Evolutionary conservation across 2,113 vertebrate species (phyloP).

Genomic region (Tragelaphus strepsiceros): DNA sequence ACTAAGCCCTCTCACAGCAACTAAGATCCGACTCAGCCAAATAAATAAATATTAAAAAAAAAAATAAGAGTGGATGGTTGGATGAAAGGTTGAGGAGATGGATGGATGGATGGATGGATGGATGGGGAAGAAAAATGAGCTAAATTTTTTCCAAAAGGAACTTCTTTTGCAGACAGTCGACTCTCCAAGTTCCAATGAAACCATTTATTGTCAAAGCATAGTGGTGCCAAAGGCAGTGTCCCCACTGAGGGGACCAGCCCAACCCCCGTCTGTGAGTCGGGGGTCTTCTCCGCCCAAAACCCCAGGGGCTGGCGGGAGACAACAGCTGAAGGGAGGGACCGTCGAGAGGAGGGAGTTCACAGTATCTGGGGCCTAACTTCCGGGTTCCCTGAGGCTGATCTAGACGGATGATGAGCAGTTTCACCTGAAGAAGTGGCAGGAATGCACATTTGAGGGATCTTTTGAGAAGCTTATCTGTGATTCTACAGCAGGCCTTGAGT

Average conservation of each 20-base stretch:
- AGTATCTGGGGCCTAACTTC: neutral
- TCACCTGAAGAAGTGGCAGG: neutral
- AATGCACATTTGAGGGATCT: neutral
- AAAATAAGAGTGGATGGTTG: neutral
- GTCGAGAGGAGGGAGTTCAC: neutral
- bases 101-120: neutral
- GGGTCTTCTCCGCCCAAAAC: neutral
- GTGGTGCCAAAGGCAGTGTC: neutral
- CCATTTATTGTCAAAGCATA: slow-evolving; percentile 46
- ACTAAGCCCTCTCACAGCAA: neutral
- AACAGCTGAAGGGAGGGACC: fast-evolving
- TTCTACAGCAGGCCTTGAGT: neutral
- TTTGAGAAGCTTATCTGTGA: neutral
- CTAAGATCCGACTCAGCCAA: neutral
- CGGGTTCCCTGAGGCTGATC: fast-evolving
- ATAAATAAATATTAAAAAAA: neutral
- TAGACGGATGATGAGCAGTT: fast-evolving
- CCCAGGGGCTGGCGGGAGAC: fast-evolving
- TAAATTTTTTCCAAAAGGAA: neutral
- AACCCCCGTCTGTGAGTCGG: fast-evolving
- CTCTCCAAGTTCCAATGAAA: neutral
- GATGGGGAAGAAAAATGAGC: neutral
- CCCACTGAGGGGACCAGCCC: neutral
- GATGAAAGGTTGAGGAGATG: neutral
- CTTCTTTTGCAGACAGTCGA: neutral